A percentile compares a stretch with the other conserved stretches of the same genome.
phyloP scores from a whole-genome alignment of 1,140 invertebrate genomes.

The Bathynomus jamesi region DNA sequence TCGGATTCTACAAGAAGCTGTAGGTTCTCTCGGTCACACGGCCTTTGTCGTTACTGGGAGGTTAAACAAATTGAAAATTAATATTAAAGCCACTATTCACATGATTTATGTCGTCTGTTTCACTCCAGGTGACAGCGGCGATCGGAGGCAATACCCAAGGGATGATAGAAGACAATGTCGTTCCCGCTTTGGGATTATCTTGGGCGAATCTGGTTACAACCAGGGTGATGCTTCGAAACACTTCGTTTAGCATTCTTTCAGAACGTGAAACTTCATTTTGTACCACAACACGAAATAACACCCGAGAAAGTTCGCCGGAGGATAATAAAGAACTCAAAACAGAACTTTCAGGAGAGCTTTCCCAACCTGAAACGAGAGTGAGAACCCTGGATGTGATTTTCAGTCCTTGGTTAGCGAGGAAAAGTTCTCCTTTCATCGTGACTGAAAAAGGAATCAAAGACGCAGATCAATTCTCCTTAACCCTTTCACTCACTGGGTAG shows the following conservation, averaged over 20 bases:
- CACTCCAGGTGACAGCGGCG: slow-evolving; percentile 28
- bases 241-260: slow-evolving; percentile 17
- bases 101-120: background rate
- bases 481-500: too few relatives aligned
- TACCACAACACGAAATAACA: too few relatives aligned
- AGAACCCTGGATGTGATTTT: slow-evolving; percentile 43
- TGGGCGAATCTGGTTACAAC: slow-evolving; percentile 62
- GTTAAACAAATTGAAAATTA: too few relatives aligned
- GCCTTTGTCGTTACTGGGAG: too few relatives aligned
- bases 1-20: too few relatives aligned
- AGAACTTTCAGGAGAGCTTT: slow-evolving; percentile 17
- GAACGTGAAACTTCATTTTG: background rate
- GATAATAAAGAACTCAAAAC: too few relatives aligned
- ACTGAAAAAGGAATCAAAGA: slow-evolving; percentile 41
- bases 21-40: too few relatives aligned
- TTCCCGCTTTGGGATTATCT: slow-evolving; percentile 53
- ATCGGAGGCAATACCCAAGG: slow-evolving; percentile 8
- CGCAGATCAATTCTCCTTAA: background rate
- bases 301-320: background rate
- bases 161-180: slow-evolving; percentile 8
- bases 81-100: background rate
- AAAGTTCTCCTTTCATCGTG: slow-evolving; percentile 41
- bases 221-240: slow-evolving; percentile 50
- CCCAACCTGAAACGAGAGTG: slow-evolving; percentile 29
- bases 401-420: slow-evolving; percentile 43